Percentiles rank a stretch among this genome's conserved stretches.
Conservation (phyloP, 1,140 invertebrate genomes). For the Callitettix versicolor region DNA sequence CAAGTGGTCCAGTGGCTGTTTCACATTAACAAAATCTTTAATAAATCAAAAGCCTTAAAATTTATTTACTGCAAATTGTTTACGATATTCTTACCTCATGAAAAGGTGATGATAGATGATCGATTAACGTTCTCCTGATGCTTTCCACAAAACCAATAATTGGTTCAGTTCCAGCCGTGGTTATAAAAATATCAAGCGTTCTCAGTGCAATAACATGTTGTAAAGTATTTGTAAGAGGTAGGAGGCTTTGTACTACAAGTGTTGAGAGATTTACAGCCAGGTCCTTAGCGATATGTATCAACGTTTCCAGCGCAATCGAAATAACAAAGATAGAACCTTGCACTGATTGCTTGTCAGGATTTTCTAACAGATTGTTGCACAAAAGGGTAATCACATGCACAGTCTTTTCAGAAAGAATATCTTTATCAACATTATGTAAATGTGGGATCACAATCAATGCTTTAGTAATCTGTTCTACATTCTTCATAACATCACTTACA, state of each 20-base stretch:
- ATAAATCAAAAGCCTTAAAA: no score
- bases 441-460: constrained; percentile 12
- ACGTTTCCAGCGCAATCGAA: no score
- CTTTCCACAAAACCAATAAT: constrained; percentile 36
- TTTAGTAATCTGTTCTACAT: background rate
- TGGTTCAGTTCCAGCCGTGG: constrained; percentile 35
- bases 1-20: no score
- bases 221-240: background rate
- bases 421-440: constrained; percentile 11
- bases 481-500: background rate
- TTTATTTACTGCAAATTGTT: no score
- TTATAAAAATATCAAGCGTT: constrained; percentile 40
- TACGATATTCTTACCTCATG: constrained; percentile 45
- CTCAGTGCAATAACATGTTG: constrained; percentile 32
- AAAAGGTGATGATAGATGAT: constrained; percentile 50
- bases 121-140: constrained; percentile 40
- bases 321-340: no score
- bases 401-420: background rate
- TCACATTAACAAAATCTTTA: no score
- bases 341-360: no score
- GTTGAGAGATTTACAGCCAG: no score
- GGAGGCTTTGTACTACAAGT: background rate
- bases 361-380: no score
- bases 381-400: no score
- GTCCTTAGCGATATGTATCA: no score